phyloP scores from a whole-genome alignment of 2,797 vertebrate species.

The Ceryle rudis region DNA sequence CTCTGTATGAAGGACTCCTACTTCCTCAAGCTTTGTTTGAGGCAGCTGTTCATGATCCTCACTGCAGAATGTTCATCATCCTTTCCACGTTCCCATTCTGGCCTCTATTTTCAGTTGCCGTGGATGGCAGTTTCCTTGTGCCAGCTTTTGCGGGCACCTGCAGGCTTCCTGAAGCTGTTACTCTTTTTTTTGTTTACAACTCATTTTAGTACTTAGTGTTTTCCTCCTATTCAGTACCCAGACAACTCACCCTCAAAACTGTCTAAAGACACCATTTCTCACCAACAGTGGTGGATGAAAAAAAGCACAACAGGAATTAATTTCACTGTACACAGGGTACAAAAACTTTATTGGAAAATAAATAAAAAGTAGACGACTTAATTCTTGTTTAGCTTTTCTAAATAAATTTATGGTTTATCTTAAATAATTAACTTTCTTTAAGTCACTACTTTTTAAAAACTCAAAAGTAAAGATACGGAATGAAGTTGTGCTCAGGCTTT shows the following conservation, averaged over 20 bases:
- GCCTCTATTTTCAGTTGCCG: background rate
- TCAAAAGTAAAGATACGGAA: background rate
- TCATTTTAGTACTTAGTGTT: background rate
- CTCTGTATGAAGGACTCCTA: background rate
- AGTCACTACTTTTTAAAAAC: background rate
- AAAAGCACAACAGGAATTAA: background rate
- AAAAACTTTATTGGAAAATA: background rate
- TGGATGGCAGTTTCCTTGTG: background rate
- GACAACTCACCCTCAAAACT: background rate
- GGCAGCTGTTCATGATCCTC: background rate
- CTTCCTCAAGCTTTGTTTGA: background rate
- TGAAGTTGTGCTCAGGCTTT: slow-evolving; percentile 13
- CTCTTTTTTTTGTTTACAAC: background rate
- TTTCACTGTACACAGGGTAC: background rate
- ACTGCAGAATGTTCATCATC: background rate
- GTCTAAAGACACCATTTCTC: background rate
- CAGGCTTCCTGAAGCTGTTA: background rate
- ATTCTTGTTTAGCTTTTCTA: background rate
- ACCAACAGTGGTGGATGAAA: background rate
- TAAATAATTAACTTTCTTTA: background rate
- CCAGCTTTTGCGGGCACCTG: background rate
- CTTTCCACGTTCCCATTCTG: background rate
- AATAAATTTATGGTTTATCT: background rate
- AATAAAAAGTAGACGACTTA: background rate
- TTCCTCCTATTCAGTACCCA: background rate